Base-by-base conservation (phyloP, 2,888 invertebrate genomes). In the Hesperia comma region DNA sequence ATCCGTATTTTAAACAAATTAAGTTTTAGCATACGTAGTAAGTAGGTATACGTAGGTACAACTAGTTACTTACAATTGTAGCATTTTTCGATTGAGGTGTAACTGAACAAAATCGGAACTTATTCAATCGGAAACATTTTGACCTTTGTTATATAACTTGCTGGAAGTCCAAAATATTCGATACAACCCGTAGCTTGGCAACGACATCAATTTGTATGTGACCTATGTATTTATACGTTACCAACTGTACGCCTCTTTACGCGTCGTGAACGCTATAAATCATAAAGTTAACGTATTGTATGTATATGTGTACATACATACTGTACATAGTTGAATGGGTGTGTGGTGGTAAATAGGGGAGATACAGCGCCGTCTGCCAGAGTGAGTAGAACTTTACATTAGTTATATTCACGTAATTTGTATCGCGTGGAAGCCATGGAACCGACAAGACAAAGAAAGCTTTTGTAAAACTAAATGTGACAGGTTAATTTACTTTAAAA, bases 111-210 rank as follows among this genome's bases (percentile, higher is more conserved):
- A 37, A 37, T 37, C 12, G 12, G 37, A 2, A 37, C 49, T 0
- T 6, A 49, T 10, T 4, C 12, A 19, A 49, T 49, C 19, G 49
- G 49, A 49, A 49, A 19, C 49, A 49, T 19, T 49, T 19, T 17
- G 19, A 19, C 49, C 49, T 49, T 49, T 57, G 21, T 57, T 21
- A 57, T 26, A 19, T 61, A 61, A 61, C 19, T 19, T 10, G n/a
- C 40, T 54, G 54, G 14, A 41, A 37, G 26, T 53, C 51, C 32
- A 63, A 70, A 69, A 69, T 66, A 68, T 67, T 72, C 70, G 61
- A 72, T 72, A 70, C 37, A 46, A 62, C 68, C 56, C 55, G 71
- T 72, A 69, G 2, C 71, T 61, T 66, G 49, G 71, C 71, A 72
- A 72, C 71, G 58, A 60, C 63, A 58, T 63, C 62, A 63, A 63